Evolutionary conservation across 2,113 vertebrate species (phyloP).

Genomic region (Gulo gulo): DNA sequence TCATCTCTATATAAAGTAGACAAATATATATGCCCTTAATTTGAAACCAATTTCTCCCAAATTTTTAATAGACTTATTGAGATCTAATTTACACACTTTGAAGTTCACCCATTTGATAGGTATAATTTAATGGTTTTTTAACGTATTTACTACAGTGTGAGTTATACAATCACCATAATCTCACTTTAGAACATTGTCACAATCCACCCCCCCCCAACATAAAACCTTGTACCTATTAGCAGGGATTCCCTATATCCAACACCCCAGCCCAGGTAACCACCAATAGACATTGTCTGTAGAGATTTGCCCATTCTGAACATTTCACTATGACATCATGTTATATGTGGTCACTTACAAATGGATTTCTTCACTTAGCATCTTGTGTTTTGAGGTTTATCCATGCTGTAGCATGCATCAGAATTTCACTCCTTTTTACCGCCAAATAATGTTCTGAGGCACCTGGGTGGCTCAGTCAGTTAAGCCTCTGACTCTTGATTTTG

Average conservation of each 20-base stretch:
- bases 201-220: no score
- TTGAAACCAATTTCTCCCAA: background rate
- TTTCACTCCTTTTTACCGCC: background rate
- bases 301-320: background rate
- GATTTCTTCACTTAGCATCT: background rate
- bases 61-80: background rate
- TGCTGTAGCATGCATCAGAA: background rate
- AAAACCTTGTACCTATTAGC: background rate
- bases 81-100: background rate
- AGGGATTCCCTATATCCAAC: background rate
- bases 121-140: background rate
- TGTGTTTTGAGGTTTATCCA: background rate
- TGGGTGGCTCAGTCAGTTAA: background rate
- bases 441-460: background rate
- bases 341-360: background rate
- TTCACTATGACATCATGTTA: background rate
- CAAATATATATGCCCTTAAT: background rate
- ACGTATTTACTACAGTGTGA: background rate
- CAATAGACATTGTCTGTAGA: background rate
- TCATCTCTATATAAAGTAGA: background rate
- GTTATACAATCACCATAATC: background rate
- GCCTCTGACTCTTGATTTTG: background rate
- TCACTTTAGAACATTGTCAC: background rate
- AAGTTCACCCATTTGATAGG: background rate
- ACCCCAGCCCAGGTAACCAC: background rate